Conservation (phyloP, 2,113 vertebrate genomes). For the Perca fluviatilis region DNA sequence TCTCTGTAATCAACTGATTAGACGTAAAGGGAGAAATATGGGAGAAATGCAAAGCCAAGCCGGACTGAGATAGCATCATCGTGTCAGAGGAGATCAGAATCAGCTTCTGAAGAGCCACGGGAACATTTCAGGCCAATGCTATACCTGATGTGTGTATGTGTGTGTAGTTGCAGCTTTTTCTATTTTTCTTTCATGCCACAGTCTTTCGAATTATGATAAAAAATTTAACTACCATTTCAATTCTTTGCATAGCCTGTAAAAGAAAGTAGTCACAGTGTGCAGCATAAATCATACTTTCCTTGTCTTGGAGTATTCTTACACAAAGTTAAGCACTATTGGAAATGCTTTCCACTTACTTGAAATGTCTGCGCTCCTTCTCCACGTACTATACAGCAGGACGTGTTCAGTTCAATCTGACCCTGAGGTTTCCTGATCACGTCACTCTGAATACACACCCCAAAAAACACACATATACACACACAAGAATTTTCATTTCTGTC, state of each 20-base stretch:
- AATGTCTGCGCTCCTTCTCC: conserved; percentile 91
- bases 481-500: background rate
- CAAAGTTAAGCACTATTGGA: background rate
- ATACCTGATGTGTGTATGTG: conserved; percentile 57
- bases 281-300: background rate
- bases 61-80: conserved; percentile 40
- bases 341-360: conserved; percentile 81
- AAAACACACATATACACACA: conserved; percentile 12
- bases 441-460: conserved; percentile 79
- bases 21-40: conserved; percentile 28
- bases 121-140: conserved; percentile 64
- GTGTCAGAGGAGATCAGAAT: conserved; percentile 63
- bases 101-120: conserved; percentile 50
- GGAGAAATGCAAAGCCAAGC: conserved; percentile 37
- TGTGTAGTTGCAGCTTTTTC: background rate
- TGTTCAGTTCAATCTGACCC: conserved; percentile 91
- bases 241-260: background rate
- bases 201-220: background rate
- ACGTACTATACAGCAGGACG: conserved; percentile 88
- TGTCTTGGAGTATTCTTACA: background rate
- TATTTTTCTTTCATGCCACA: background rate
- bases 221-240: background rate
- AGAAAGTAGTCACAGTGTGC: background rate
- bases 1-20: conserved; percentile 89
- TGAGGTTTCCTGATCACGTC: conserved; percentile 92